Evolutionary conservation across 1,140 invertebrate genomes (phyloP), one percentile per base, ranked within the genome.

Genomic region (Aradophagus sp.): DNA sequence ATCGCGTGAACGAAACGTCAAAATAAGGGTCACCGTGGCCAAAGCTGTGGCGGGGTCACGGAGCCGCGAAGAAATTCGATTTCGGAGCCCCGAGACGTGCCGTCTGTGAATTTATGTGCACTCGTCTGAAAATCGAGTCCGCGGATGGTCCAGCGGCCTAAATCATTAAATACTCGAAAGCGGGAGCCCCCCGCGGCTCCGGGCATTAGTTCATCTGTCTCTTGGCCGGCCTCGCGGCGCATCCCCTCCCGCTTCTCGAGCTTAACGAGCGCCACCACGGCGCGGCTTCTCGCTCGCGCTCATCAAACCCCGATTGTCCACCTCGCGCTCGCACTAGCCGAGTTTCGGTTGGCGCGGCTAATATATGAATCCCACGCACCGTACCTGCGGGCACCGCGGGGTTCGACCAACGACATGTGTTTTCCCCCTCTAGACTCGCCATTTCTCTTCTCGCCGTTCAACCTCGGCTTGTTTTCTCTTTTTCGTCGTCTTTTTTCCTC

Each of bases 321-420:
- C 36, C 8, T 73, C 52, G 36, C 53, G 8, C 41, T 71, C 56
- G 62, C 69, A 66, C 70, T 63, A 69, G 59, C 65, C 61, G 50
- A 73, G 38, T 75, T 68, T 77, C 61, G 68, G 71, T 56, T 71
- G 35, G 65, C 56, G 56, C 69, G 65, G 55, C 58, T 77, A 76
- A 78, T 78, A 75, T 75, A 85, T 81, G 82, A 85, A 84, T 84
- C 82, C 81, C 80, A 86, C 82, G 83, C 81, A 86, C 79, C 77
- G 80, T 81, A 81, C 74, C 77, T 77, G 76, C 68, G 27, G 73
- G 78, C 82, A 77, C 83, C 65, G 68, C 82, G 83, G 83, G 83
- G 74, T 80, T 85, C 79, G 77, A 61, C 77, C 75, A 84, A 77
- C 83, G 83, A 86, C 84, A 86, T 86, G 81, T 86, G 84, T 86